Base-by-base conservation (phyloP, 2,797 vertebrate species). In the Hoplostethus atlanticus region DNA sequence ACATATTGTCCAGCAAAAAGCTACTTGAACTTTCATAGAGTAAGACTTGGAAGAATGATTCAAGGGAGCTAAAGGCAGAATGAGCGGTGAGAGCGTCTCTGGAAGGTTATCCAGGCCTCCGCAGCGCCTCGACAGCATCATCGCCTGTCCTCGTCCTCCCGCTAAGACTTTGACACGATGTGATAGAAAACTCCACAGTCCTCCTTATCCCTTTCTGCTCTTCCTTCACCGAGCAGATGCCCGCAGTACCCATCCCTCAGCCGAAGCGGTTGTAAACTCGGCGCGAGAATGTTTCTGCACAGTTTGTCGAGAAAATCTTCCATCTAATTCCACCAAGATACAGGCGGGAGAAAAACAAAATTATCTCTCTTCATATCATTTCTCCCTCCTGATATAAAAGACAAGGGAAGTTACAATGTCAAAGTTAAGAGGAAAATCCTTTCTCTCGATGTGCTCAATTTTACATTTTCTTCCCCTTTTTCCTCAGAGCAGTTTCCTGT, bases 11-110 rank as follows among this genome's bases (percentile, higher is more conserved):
- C 61, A 58, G 13, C 25, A 56, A 64, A 64, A 61, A 53, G 59
- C 61, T 46, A 60, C 54, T 21, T 38, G 5, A 62, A 57, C 47
- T 21, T 30, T 6, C 56, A 63, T 0, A 77, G 28, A 66, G 66
- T 91, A 87, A 89, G 90, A 90, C 88, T 82, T 73, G 21, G 48
- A 64, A 68, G 38, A 77, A 53, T 17, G 64, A 66, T 76, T 69
- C 64, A 57, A 77, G 48, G 40, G 73, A 82, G 72, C 44, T 60
- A 48, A 77, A 80, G 71, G 62, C 53, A 80, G 58, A 83, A 30
- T 51, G 21, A 56, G 70, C 2, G 3, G 17, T 36, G 61, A 53
- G 16, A 30, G 31, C 50, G 34, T 52, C 6, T 25, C 42, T 15
- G 17, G 28, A 58, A 25, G 44, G 60, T 47, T 46, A 15, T 56